Evolutionary conservation across 53 echinoderm and acorn worm genomes (phyloP).

Genomic region (Hippasteria phrygiana): DNA sequence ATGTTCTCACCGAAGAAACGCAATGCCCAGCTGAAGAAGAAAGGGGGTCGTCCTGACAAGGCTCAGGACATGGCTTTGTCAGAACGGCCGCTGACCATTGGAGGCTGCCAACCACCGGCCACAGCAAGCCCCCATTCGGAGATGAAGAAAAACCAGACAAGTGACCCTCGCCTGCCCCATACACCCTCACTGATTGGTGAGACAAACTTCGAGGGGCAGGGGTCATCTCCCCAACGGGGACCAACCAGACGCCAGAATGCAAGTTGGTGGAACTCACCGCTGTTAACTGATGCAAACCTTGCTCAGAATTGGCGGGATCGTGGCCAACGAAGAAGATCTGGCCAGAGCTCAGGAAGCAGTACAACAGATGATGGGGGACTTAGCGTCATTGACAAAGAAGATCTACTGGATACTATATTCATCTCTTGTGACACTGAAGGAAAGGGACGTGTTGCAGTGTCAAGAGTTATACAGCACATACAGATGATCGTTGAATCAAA

Average conservation of each 20-base stretch:
- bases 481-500: constrained; percentile 71
- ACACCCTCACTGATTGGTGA: constrained; percentile 4
- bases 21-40: constrained; percentile 3
- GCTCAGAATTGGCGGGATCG: not conserved
- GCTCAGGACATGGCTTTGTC: constrained; percentile 35
- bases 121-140: constrained; percentile 13
- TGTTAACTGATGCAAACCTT: not conserved
- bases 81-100: constrained; percentile 52
- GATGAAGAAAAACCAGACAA: constrained; percentile 28
- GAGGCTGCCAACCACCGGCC: constrained; percentile 37
- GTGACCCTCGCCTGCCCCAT: no score
- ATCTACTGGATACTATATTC: constrained; percentile 84
- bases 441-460: constrained; percentile 75
- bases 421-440: constrained; percentile 75
- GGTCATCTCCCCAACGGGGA: constrained; percentile 25
- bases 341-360: constrained; percentile 48
- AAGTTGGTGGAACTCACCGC: not conserved
- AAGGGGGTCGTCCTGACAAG: not conserved
- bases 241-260: not conserved
- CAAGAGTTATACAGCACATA: constrained; percentile 75
- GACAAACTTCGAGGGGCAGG: constrained; percentile 47
- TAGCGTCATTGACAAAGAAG: constrained; percentile 80
- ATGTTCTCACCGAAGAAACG: constrained; percentile 33
- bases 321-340: constrained; percentile 10
- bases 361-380: constrained; percentile 26